A percentile compares a stretch with the other conserved stretches of the same genome.
phyloP scores from a whole-genome alignment of 2,797 vertebrate species.

The Potorous gilbertii region DNA sequence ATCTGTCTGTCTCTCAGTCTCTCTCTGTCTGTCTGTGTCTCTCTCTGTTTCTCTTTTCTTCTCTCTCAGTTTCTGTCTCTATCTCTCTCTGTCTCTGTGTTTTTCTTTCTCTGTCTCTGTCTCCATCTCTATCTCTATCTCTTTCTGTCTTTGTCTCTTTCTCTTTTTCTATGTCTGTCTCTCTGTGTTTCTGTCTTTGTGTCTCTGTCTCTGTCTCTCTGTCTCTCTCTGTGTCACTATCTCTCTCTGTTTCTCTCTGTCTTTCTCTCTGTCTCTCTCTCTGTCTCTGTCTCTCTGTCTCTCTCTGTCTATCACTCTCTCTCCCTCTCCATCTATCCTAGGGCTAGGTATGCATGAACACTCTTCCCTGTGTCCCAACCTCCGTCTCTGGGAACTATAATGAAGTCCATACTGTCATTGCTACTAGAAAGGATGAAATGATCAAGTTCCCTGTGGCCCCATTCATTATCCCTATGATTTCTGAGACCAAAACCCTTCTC shows the following conservation, averaged over 20 bases:
- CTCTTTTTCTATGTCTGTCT: no score
- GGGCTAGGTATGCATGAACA: neutral
- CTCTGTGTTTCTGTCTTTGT: neutral
- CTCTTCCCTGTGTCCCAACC: neutral
- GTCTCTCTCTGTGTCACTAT: fast-evolving
- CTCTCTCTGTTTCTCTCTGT: neutral
- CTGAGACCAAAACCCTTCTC: neutral
- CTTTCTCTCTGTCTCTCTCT: neutral
- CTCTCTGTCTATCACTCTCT: no score
- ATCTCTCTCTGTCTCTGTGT: neutral
- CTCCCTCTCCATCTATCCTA: neutral
- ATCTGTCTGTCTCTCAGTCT: neutral
- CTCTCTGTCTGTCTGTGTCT: neutral
- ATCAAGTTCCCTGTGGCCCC: neutral
- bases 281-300: neutral
- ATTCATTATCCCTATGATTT: neutral
- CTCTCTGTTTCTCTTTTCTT: no score
- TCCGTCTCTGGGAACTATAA: no score
- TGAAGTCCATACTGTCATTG: neutral
- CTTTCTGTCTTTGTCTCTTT: no score
- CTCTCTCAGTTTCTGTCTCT: neutral
- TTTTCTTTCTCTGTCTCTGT: neutral
- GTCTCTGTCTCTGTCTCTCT: neutral
- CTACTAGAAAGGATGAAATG: neutral
- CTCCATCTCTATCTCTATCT: neutral